Conservation (phyloP, 2,797 vertebrate genomes). For the Neostethus bicornis region DNA sequence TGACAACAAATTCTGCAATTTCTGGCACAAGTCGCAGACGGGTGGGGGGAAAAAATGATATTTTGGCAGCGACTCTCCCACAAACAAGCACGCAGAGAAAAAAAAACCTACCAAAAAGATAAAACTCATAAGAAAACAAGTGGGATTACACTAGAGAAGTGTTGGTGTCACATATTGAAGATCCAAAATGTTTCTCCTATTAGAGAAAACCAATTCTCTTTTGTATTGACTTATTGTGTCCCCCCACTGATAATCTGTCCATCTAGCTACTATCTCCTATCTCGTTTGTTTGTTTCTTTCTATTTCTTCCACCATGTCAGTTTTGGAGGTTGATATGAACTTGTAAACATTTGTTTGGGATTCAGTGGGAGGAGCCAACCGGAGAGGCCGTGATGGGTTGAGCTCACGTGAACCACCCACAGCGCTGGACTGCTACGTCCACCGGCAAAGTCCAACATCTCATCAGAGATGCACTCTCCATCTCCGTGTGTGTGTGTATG, state of each 20-base stretch:
- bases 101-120: slow-evolving; percentile 19
- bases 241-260: slow-evolving; percentile 62
- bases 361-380: slow-evolving; percentile 58
- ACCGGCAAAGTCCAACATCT: slow-evolving; percentile 76
- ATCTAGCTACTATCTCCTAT: slow-evolving; percentile 60
- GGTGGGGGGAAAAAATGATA: slow-evolving; percentile 75
- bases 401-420: slow-evolving; percentile 73
- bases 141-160: slow-evolving; percentile 16
- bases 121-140: slow-evolving; percentile 6
- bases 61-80: slow-evolving; percentile 47
- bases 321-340: slow-evolving; percentile 61
- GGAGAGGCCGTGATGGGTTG: slow-evolving; percentile 67
- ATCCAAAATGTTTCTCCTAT: slow-evolving; percentile 21
- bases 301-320: slow-evolving; percentile 52
- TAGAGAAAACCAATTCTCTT: slow-evolving; percentile 18
- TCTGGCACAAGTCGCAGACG: slow-evolving; percentile 62
- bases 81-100: slow-evolving; percentile 35
- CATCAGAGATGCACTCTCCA: slow-evolving; percentile 67
- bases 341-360: slow-evolving; percentile 71
- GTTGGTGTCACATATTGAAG: slow-evolving; percentile 26
- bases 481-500: slow-evolving; percentile 18
- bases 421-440: slow-evolving; percentile 69
- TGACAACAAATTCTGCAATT: slow-evolving; percentile 71
- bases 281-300: slow-evolving; percentile 48
- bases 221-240: slow-evolving; percentile 51